Conservation (phyloP, 2,797 vertebrate species). For the Rhinophrynus dorsalis region DNA sequence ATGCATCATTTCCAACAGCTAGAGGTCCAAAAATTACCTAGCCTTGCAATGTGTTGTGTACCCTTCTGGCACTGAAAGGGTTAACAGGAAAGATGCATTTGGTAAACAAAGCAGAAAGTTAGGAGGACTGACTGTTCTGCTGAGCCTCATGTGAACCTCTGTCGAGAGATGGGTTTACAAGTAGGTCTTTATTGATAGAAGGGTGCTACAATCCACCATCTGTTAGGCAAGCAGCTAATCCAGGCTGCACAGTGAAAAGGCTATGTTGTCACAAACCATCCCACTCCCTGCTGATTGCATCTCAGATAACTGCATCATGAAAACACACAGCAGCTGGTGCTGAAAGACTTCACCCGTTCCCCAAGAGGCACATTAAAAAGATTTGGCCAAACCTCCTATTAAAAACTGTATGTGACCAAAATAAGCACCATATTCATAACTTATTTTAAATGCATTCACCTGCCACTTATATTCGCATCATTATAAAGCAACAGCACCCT, state of each 20-base stretch:
- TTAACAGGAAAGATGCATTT: too few species aligned
- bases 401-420: slow-evolving; percentile 1
- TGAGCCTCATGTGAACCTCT: too few species aligned
- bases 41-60: too few species aligned
- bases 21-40: too few species aligned
- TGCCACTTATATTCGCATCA: neutral
- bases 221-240: slow-evolving; percentile 26
- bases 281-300: slow-evolving; percentile 15
- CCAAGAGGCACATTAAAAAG: neutral
- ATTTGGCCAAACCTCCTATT: slow-evolving; percentile 2
- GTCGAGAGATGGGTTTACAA: neutral
- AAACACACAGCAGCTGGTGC: slow-evolving; percentile 1
- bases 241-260: neutral
- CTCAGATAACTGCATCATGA: neutral
- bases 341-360: slow-evolving; percentile 22
- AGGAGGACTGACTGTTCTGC: too few species aligned
- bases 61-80: too few species aligned
- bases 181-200: neutral
- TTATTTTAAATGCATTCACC: neutral
- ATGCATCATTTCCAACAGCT: too few species aligned
- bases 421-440: slow-evolving; percentile 14
- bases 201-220: slow-evolving; percentile 24
- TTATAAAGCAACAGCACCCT: neutral
- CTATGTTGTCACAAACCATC: slow-evolving; percentile 7
- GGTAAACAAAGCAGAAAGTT: too few species aligned